Conservation (phyloP, 2,113 vertebrate species). For the Apeltes quadracus region DNA sequence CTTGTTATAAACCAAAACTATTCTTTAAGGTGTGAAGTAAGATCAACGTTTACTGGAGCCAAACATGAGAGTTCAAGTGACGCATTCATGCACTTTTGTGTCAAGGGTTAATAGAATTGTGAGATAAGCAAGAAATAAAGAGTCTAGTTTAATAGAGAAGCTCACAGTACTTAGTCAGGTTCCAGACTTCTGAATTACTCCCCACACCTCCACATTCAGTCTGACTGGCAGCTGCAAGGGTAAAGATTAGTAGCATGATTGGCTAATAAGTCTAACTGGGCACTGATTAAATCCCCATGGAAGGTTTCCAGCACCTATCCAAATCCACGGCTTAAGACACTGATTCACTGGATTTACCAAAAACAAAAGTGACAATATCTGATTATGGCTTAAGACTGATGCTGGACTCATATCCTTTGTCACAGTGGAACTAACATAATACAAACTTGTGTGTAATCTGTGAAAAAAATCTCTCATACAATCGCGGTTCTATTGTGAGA, state of each 20-base stretch:
- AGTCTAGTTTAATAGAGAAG: neutral
- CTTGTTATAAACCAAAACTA: neutral
- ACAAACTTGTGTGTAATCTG: neutral
- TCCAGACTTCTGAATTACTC: neutral
- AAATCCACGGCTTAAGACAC: neutral
- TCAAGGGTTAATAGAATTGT: neutral
- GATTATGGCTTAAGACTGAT: neutral
- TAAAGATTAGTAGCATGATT: too few species aligned
- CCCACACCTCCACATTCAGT: too few species aligned
- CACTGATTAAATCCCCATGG: neutral
- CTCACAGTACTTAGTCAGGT: neutral
- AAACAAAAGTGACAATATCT: neutral
- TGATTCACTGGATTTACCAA: neutral
- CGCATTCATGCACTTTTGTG: neutral
- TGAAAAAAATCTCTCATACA: neutral
- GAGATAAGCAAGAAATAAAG: neutral
- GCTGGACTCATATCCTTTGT: constrained; percentile 20
- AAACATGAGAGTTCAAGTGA: neutral
- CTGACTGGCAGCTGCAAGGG: neutral
- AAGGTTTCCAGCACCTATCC: constrained; percentile 31
- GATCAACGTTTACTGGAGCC: neutral
- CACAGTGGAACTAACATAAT: constrained; percentile 1
- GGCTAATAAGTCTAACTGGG: neutral
- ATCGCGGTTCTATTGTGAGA: neutral
- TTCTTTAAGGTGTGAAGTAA: neutral